Conservation (phyloP, 2,113 vertebrate genomes). For the Myrmophylax atrothorax region DNA sequence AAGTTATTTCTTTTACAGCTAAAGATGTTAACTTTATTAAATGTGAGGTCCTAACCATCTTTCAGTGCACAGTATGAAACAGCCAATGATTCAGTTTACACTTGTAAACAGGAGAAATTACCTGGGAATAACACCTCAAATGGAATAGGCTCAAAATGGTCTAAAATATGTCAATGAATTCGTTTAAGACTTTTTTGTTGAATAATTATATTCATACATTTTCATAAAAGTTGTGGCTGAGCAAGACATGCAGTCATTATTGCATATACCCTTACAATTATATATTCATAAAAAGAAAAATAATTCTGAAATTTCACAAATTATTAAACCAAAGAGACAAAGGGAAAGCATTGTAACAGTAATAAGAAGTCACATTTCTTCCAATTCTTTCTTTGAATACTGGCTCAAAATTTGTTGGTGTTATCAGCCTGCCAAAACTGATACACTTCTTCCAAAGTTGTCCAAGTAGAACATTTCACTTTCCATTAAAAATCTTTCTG, state of each 20-base stretch:
- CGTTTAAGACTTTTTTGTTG: neutral
- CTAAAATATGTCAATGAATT: neutral
- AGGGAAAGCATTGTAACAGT: neutral
- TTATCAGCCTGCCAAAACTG: neutral
- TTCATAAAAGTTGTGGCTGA: neutral
- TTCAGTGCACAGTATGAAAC: neutral
- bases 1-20: neutral
- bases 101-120: neutral
- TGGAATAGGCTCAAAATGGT: neutral
- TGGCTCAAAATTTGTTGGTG: neutral
- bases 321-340: neutral
- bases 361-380: neutral
- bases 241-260: neutral
- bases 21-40: slow-evolving; percentile 52
- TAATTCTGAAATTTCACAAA: neutral
- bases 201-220: neutral
- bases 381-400: neutral
- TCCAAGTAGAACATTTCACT: neutral
- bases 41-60: neutral
- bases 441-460: neutral
- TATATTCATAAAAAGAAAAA: neutral
- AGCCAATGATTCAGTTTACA: slow-evolving; percentile 6
- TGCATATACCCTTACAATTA: neutral
- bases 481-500: neutral
- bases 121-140: neutral